Base-by-base conservation (phyloP, 2,797 vertebrate genomes). In the Sebastes kiyomatsui region DNA sequence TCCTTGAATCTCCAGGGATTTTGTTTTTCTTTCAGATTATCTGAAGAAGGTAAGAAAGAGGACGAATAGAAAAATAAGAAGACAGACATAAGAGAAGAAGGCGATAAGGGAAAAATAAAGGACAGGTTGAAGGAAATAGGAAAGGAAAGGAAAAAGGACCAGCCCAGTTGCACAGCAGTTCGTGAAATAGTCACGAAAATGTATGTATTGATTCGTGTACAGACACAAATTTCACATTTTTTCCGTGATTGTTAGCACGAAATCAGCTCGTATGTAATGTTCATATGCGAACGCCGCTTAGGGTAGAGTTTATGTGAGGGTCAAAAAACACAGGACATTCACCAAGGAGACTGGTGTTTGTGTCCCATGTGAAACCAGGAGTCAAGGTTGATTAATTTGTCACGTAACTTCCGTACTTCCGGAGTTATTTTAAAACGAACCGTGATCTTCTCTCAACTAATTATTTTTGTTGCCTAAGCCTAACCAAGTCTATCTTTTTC, bases 271-370 rank as follows among this genome's bases (percentile, higher is more conserved):
- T 49, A 49, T 49, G 42, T 49, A 49, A 49, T 49, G 46, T 49
- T 49, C 46, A 0, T 46, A 46, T 42, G 38, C 6, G 38, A 42
- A 42, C 38, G 38, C 14, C 0, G 14, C 16, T 0, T 49, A 49
- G 42, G 16, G 42, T 0, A 0, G 46, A 52, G 46, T 52, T 52
- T 52, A 52, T 52, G 46, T 20, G 46, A 0, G 18, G 7, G 18
- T 49, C 7, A 49, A 18, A 3, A 35, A 4, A 13, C 13, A 67
- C 2, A 2, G 10, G 27, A 52, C 11, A 8, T 49, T 20, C 0
- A 0, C 18, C 1, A 3, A 20, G 18, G 46, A 49, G 3, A 49
- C 42, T 49, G 42, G 42, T 49, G 42, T 49, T 49, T 20, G 0
- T 49, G 42, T 18, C 16, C 6, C 0, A 20, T 20, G 42, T 49